These are phyloP conservation scores for Phalera bucephala DNA, from an alignment of 2,888 invertebrate genomes.

Conservation along the genomic window DNA sequence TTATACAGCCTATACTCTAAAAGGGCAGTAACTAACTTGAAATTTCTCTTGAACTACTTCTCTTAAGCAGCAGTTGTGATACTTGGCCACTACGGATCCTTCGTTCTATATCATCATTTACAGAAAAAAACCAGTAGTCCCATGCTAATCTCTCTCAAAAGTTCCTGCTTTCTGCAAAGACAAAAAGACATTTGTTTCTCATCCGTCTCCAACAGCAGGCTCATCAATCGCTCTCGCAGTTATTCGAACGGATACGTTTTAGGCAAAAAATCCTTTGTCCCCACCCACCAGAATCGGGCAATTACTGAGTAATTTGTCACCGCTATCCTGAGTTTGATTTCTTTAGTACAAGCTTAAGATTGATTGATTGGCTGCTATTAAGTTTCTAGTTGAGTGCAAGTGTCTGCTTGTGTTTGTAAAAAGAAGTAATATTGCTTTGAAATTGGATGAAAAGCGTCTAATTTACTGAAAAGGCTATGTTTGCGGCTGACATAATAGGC, in stretches of 20 bases:
- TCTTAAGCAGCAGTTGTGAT: too few species aligned
- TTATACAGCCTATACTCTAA: too few species aligned
- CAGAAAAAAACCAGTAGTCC: too few species aligned
- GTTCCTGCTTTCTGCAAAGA: constrained; percentile 37
- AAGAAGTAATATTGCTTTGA: constrained; percentile 2
- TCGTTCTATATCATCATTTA: too few species aligned
- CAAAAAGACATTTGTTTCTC: constrained; percentile 55
- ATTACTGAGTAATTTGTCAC: constrained; percentile 79
- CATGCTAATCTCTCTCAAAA: constrained; percentile 1
- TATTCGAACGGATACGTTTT: constrained; percentile 62
- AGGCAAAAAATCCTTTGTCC: constrained; percentile 55
- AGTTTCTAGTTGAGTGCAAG: constrained; percentile 14
- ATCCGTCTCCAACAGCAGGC: constrained; percentile 53
- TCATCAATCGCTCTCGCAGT: constrained; percentile 70
- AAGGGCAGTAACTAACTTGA: too few species aligned
- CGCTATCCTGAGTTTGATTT: constrained; percentile 60
- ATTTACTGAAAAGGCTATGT: too few species aligned
- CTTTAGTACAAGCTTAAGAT: constrained; percentile 57
- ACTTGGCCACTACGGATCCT: too few species aligned
- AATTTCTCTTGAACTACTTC: too few species aligned
- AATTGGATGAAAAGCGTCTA: too few species aligned
- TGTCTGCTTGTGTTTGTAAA: constrained; percentile 14
- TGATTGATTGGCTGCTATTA: constrained; percentile 69
- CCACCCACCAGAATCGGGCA: constrained; percentile 56
- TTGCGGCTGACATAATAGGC: too few species aligned